These are phyloP conservation scores for Malthinus seriepunctatus DNA, from an alignment of 2,888 invertebrate genomes.

Conservation along the genomic window DNA sequence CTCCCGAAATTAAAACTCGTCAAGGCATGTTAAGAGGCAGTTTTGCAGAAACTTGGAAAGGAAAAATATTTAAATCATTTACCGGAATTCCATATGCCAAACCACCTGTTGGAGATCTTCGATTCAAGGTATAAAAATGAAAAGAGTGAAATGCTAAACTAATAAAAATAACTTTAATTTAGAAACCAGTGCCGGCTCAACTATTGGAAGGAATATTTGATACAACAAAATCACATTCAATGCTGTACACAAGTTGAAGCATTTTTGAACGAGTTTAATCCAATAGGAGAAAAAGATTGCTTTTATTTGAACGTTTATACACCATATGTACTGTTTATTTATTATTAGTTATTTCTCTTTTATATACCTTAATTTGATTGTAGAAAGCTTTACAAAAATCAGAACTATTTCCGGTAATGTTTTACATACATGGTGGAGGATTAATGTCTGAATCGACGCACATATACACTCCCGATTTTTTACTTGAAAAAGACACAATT, in stretches of 20 bases:
- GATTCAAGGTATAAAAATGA: constrained; percentile 56
- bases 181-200: constrained; percentile 67
- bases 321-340: too few species aligned
- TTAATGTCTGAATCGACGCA: constrained; percentile 72
- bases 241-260: constrained; percentile 64
- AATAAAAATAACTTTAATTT: constrained; percentile 54
- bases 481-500: constrained; percentile 71
- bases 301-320: constrained; percentile 76
- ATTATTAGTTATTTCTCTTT: not conserved
- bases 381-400: not conserved
- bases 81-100: constrained; percentile 67
- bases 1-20: constrained; percentile 5
- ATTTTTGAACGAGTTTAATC: not conserved
- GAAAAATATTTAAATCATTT: constrained; percentile 63
- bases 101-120: too few species aligned
- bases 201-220: constrained; percentile 67
- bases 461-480: constrained; percentile 71
- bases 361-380: not conserved
- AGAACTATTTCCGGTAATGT: constrained; percentile 66
- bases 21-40: constrained; percentile 12
- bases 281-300: constrained; percentile 81
- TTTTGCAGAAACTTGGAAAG: constrained; percentile 59
- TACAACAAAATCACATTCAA: constrained; percentile 66
- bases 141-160: too few species aligned
- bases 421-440: constrained; percentile 76